Evolutionary conservation across 2,888 invertebrate genomes (phyloP).

Genomic region (Caenorhabditis japonica): DNA sequence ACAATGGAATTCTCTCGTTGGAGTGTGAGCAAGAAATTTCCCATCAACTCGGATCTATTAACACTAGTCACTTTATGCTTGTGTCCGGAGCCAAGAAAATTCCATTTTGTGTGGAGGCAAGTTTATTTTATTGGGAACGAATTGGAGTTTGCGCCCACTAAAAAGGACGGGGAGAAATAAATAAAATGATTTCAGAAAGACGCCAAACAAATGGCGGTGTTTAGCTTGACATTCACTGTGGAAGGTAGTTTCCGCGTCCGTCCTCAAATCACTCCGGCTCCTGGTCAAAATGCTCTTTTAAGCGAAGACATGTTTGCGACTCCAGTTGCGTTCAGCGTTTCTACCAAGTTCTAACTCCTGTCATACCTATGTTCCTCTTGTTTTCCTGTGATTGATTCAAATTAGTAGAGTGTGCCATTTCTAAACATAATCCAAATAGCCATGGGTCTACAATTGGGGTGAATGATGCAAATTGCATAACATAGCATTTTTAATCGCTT

Average conservation of each 20-base stretch:
- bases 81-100: slow-evolving; percentile 62
- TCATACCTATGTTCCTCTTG: not conserved
- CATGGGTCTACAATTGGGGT: slow-evolving; percentile 25
- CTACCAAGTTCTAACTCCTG: slow-evolving; percentile 44
- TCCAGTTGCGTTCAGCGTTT: slow-evolving; percentile 60
- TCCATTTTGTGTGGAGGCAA: slow-evolving; percentile 66
- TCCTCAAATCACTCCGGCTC: slow-evolving; percentile 57
- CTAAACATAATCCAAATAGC: slow-evolving; percentile 31
- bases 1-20: slow-evolving; percentile 65
- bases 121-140: slow-evolving; percentile 5
- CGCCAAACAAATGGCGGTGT: slow-evolving; percentile 20
- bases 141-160: not conserved
- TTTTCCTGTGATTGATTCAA: not conserved
- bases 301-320: slow-evolving; percentile 62
- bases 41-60: slow-evolving; percentile 58
- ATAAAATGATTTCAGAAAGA: no score
- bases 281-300: slow-evolving; percentile 49
- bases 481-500: slow-evolving; percentile 11
- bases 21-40: slow-evolving; percentile 74
- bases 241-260: slow-evolving; percentile 71
- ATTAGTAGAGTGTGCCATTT: slow-evolving; percentile 42
- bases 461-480: slow-evolving; percentile 31
- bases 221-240: slow-evolving; percentile 62
- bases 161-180: not conserved
- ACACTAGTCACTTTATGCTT: slow-evolving; percentile 64